phyloP scores from a whole-genome alignment of 2,888 invertebrate genomes.

The Proisotoma minuta region DNA sequence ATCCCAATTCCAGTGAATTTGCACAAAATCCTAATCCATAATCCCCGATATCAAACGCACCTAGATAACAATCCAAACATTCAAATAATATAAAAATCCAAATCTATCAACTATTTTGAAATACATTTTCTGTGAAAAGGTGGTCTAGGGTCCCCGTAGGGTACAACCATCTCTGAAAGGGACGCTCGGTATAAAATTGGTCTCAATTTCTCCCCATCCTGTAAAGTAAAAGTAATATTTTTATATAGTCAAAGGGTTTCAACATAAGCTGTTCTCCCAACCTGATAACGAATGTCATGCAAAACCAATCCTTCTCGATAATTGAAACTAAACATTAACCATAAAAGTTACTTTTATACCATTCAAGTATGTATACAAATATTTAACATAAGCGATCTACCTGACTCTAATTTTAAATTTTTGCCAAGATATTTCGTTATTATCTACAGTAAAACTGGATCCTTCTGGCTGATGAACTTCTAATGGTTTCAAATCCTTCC shows the following conservation, averaged over 20 bases:
- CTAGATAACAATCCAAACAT: not conserved
- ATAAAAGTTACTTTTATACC: not conserved
- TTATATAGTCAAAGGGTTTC: no score
- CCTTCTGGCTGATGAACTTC: conserved; percentile 38
- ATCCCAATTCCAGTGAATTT: conserved; percentile 33
- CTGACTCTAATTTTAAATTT: conserved; percentile 35
- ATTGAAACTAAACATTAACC: conserved; percentile 34
- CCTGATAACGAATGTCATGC: conserved; percentile 35
- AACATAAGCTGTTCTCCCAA: no score
- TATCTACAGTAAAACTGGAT: conserved; percentile 40
- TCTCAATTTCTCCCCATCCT: conserved; percentile 29
- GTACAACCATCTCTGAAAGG: conserved; percentile 41
- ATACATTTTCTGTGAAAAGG: conserved; percentile 42
- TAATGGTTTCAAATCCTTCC: conserved; percentile 38
- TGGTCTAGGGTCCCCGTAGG: conserved; percentile 41
- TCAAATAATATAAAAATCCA: not conserved
- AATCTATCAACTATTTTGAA: conserved; percentile 1
- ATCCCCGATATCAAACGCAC: conserved; percentile 36
- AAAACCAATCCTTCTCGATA: conserved; percentile 41
- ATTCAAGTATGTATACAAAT: not conserved
- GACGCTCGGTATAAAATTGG: conserved; percentile 38
- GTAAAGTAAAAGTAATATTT: no score
- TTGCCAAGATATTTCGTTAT: conserved; percentile 40
- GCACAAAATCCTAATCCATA: conserved; percentile 36
- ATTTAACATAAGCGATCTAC: conserved; percentile 13